Percentiles rank a stretch among this genome's conserved stretches.
Evolutionary conservation across 2,888 invertebrate species (phyloP).

Genomic region (Minunthozetes semirufus): DNA sequence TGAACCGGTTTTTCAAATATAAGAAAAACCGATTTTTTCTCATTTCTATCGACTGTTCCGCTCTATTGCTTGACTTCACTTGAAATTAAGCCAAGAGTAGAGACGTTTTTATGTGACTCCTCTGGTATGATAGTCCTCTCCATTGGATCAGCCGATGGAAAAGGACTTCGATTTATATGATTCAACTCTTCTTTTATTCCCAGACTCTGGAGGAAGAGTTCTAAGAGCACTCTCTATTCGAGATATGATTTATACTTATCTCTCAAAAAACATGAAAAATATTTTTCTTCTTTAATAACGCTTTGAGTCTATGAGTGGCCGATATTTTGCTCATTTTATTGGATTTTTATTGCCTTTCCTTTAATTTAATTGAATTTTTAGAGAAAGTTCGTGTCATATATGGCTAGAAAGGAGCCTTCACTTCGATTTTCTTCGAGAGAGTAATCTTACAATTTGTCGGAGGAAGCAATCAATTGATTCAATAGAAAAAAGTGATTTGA

Average conservation of each 20-base stretch:
- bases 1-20: too few species aligned
- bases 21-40: background rate
- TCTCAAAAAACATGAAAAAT: too few species aligned
- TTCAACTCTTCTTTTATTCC: background rate
- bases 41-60: background rate
- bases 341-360: too few species aligned
- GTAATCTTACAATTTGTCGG: too few species aligned
- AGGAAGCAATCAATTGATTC: background rate
- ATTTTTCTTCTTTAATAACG: too few species aligned
- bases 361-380: too few species aligned
- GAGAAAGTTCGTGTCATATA: too few species aligned
- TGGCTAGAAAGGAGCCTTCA: too few species aligned
- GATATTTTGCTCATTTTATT: too few species aligned
- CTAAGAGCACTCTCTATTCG: background rate
- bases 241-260: background rate
- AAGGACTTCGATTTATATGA: background rate
- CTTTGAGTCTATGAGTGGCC: too few species aligned
- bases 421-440: background rate
- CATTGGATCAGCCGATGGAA: background rate
- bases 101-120: background rate
- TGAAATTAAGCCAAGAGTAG: slow-evolving; percentile 7
- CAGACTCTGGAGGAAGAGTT: background rate
- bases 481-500: background rate
- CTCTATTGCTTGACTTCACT: slow-evolving; percentile 3
- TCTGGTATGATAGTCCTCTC: background rate